phyloP scores from a whole-genome alignment of 1,140 invertebrate species.

The Caerostris darwini region DNA sequence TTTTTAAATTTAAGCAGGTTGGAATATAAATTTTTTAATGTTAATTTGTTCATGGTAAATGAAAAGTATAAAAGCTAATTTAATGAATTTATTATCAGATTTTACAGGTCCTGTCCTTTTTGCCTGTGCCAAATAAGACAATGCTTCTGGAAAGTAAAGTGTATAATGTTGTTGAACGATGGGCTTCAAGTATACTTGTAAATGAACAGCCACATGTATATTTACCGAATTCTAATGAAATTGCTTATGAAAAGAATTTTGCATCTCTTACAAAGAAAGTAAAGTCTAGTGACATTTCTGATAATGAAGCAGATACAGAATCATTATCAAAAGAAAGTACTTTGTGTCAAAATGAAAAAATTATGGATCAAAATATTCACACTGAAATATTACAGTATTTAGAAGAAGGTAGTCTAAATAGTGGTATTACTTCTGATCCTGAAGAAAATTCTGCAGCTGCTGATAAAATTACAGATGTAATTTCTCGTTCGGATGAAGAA shows the following conservation, averaged over 20 bases:
- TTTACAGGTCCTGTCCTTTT: conserved; percentile 83
- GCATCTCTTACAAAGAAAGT: conserved; percentile 34
- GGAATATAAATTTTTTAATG: too few relatives aligned
- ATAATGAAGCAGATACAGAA: conserved; percentile 68
- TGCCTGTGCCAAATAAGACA: conserved; percentile 96
- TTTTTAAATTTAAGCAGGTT: too few relatives aligned
- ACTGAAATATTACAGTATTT: neutral
- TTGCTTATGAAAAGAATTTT: conserved; percentile 25
- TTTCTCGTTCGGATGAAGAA: conserved; percentile 72
- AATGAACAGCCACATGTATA: neutral
- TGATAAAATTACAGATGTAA: neutral
- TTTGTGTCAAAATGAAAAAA: neutral
- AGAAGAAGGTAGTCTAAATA: conserved; percentile 25
- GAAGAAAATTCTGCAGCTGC: conserved; percentile 36
- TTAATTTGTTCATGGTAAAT: too few relatives aligned
- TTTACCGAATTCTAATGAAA: conserved; percentile 1
- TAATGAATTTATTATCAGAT: conserved; percentile 61
- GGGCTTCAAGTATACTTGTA: conserved; percentile 83
- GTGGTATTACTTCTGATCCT: conserved; percentile 31
- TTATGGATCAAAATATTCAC: neutral
- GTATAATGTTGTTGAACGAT: conserved; percentile 88
- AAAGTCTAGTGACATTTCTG: conserved; percentile 72
- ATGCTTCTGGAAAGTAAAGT: conserved; percentile 96
- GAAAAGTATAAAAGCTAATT: neutral
- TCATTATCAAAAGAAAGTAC: neutral